Conservation (phyloP, 2,797 vertebrate genomes). For the Sebastes iracundus region DNA sequence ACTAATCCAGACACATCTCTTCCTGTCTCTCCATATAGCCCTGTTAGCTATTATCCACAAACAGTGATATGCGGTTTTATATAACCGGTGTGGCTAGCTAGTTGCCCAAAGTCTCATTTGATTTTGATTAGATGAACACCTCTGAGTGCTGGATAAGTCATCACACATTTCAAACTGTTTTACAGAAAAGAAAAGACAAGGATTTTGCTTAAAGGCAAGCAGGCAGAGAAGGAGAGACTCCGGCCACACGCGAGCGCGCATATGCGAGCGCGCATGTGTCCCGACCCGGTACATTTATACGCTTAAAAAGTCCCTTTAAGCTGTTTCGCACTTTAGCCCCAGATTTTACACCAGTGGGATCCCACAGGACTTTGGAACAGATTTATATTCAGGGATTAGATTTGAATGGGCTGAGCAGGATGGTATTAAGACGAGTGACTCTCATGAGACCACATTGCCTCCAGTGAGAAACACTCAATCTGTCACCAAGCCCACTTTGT, state of each 20-base stretch:
- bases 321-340: slow-evolving; percentile 3
- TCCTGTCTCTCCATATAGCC: no score
- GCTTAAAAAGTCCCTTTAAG: neutral
- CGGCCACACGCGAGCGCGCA: no score
- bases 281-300: no score
- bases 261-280: no score
- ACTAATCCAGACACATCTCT: no score
- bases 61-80: no score
- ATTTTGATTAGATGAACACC: no score
- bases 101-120: no score
- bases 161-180: neutral
- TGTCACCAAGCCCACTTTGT: slow-evolving; percentile 49
- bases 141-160: neutral
- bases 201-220: neutral
- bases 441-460: slow-evolving; percentile 45
- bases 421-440: slow-evolving; percentile 44
- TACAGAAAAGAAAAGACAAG: neutral
- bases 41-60: no score
- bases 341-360: slow-evolving; percentile 13
- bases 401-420: slow-evolving; percentile 20
- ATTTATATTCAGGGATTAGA: slow-evolving; percentile 39
- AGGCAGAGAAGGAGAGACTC: no score
- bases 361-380: slow-evolving; percentile 14
- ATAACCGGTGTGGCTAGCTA: no score
- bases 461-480: slow-evolving; percentile 50